Evolutionary conservation across 2,797 vertebrate species (phyloP), one percentile per base, ranked within the genome.

Genomic region (Podarcis lilfordi): DNA sequence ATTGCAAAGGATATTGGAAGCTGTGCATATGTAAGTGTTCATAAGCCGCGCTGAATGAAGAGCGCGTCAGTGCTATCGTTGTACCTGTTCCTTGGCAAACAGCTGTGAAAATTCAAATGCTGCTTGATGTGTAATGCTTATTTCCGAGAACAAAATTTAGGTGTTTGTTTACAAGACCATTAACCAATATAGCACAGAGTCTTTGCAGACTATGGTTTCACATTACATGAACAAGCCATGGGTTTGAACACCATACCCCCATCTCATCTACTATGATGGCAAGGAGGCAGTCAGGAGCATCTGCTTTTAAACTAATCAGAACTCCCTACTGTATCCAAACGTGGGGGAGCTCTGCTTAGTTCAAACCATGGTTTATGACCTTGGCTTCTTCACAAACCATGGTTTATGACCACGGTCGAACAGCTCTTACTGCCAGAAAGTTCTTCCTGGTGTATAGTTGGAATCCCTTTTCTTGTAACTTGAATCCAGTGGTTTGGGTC

Each of bases 1-100:
- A 98, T 99, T 93, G 98, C 98, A 35, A 98, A 98, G 96, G 98
- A 99, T 6, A 96, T 99, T 89, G 98, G 98, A 95, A 98, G 97
- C 40, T 98, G 98, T 92, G 98, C 97, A 94, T 98, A 98, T 81
- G 99, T 99, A 97, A 97, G 98, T 97, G 92, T 91, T 95, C 91
- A 89, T 86, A 74, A 93, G 85, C 61, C 55, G 21, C 8, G n/a
- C 37, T 93, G 80, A 89, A 85, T 55, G 83, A 74, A 0, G 0
- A 69, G 59, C 29, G 21, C 43, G 29, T 68, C 27, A 80, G 11
- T 13, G 4, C 55, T 45, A 75, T 3, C 25, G 21, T 32, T 43
- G n/a, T 7, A 3, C 19, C 19, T 40, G 15, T 77, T 88, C 74
- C 19, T 78, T 59, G 32, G 45, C 72, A 84, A 78, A 15, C 64